Conservation (phyloP, 2,888 invertebrate species). For the Argyresthia goedartella region DNA sequence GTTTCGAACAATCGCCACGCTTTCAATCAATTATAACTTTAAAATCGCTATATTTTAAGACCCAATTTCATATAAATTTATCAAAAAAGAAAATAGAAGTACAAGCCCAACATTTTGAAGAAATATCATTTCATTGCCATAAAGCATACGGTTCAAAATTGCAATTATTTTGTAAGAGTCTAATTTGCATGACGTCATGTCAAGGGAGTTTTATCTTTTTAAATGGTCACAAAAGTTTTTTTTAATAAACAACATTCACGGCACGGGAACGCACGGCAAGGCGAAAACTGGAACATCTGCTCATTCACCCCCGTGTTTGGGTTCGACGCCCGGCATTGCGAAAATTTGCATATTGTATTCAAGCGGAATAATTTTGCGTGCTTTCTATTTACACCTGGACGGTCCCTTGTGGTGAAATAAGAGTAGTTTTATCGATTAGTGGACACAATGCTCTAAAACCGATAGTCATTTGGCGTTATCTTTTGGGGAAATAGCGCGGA, state of each 20-base stretch:
- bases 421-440: background rate
- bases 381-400: background rate
- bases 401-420: background rate
- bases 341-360: conserved; percentile 25
- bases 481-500: too few species aligned
- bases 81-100: too few species aligned
- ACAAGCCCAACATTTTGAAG: too few species aligned
- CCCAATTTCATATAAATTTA: too few species aligned
- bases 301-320: conserved; percentile 18
- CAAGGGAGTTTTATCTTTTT: conserved; percentile 59
- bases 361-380: conserved; percentile 5
- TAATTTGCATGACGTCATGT: conserved; percentile 69
- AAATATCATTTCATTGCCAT: conserved; percentile 7
- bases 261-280: conserved; percentile 42
- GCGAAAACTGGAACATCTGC: conserved; percentile 63
- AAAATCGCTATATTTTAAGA: too few species aligned
- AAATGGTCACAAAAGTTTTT: conserved; percentile 66
- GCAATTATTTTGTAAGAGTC: conserved; percentile 16
- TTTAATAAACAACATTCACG: conserved; percentile 59
- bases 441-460: too few species aligned
- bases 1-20: background rate
- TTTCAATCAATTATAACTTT: background rate
- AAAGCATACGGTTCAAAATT: conserved; percentile 23
- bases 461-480: too few species aligned
- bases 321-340: conserved; percentile 14